phyloP scores from a whole-genome alignment of 2,797 vertebrate species.

The Protosalanx chinensis region DNA sequence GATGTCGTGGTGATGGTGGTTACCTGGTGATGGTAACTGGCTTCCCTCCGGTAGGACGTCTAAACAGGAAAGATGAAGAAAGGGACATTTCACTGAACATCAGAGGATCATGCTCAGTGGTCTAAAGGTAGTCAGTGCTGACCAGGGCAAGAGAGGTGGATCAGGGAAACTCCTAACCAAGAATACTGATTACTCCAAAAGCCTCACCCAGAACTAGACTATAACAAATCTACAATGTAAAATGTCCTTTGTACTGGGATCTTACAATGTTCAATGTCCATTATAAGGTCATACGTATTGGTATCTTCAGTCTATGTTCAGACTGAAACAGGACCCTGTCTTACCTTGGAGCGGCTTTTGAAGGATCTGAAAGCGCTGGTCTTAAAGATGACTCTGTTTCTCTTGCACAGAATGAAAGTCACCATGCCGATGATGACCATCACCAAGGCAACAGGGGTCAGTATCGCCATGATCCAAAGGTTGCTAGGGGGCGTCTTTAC shows the following conservation, averaged over 20 bases:
- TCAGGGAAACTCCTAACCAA: too few relatives aligned
- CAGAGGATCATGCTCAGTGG: constrained; percentile 43
- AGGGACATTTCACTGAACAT: constrained; percentile 34
- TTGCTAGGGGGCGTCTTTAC: constrained; percentile 92
- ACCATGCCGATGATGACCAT: constrained; percentile 92
- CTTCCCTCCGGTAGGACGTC: constrained; percentile 78
- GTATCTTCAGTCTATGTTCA: too few relatives aligned
- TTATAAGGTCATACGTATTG: too few relatives aligned
- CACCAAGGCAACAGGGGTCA: constrained; percentile 89
- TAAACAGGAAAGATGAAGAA: constrained; percentile 61
- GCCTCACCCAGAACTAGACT: too few relatives aligned
- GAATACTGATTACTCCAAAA: too few relatives aligned
- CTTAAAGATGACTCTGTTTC: constrained; percentile 95
- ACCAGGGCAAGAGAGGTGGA: constrained; percentile 36
- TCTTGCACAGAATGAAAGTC: constrained; percentile 88
- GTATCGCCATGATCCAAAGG: constrained; percentile 93
- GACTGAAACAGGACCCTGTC: too few relatives aligned
- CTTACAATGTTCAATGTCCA: too few relatives aligned
- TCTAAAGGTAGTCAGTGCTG: constrained; percentile 45
- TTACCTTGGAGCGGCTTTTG: constrained; percentile 90
- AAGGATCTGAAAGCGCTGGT: constrained; percentile 88
- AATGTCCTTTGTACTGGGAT: too few relatives aligned
- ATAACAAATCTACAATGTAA: too few relatives aligned
- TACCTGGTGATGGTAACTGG: constrained; percentile 82
- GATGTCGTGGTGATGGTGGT: constrained; percentile 9